Conservation (phyloP, 2,797 vertebrate species). For the Peromyscus attwateri region DNA sequence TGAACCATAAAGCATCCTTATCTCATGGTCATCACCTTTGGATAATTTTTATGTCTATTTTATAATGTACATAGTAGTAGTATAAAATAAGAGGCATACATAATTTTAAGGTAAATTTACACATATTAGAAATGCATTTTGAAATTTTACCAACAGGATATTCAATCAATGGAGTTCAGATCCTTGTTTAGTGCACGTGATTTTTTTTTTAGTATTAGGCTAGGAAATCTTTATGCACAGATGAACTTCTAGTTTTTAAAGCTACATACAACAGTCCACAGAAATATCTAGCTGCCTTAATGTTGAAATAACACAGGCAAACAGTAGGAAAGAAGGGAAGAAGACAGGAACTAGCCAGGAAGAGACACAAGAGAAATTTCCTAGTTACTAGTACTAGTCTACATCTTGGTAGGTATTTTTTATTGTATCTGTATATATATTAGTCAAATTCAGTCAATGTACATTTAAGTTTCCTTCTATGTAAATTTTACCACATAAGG, state of each 20-base stretch:
- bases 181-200: not conserved
- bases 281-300: constrained; percentile 25
- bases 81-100: not conserved
- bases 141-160: not conserved
- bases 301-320: constrained; percentile 24
- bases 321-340: not conserved
- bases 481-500: constrained; percentile 64
- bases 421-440: not conserved
- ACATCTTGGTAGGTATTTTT: not conserved
- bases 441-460: not conserved
- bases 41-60: constrained; percentile 33
- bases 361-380: not conserved
- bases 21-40: not conserved
- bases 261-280: not conserved
- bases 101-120: constrained; percentile 58
- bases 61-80: not conserved
- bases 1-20: constrained; percentile 44
- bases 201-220: not conserved
- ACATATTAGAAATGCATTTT: not conserved
- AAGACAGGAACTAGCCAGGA: not conserved
- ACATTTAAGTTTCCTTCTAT: constrained; percentile 36
- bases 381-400: not conserved
- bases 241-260: constrained; percentile 48
- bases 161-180: not conserved
- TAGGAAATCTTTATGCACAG: constrained; percentile 7